phyloP scores from a whole-genome alignment of 2,888 invertebrate genomes.

The Oxystoma pomonae region DNA sequence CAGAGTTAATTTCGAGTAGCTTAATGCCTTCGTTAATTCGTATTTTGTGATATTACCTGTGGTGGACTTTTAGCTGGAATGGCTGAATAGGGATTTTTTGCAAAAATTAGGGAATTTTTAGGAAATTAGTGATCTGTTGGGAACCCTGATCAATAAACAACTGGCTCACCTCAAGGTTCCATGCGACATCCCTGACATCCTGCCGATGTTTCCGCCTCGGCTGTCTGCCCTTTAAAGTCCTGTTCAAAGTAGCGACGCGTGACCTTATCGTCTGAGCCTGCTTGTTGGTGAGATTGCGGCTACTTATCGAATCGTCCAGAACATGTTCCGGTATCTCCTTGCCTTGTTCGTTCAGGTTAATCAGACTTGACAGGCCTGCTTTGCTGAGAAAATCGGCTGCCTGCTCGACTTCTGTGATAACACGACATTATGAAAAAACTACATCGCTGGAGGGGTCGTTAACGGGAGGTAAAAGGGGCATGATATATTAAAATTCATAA shows the following conservation, averaged over 20 bases:
- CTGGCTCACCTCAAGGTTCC: slow-evolving; percentile 73
- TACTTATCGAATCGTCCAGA: slow-evolving; percentile 54
- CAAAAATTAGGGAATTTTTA: too few species aligned
- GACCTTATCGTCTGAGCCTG: slow-evolving; percentile 76
- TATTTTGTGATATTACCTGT: too few species aligned
- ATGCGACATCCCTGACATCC: slow-evolving; percentile 79
- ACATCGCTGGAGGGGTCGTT: too few species aligned
- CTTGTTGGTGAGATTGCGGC: slow-evolving; percentile 60
- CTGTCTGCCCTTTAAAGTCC: slow-evolving; percentile 64
- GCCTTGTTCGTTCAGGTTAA: slow-evolving; percentile 66
- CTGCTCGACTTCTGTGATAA: slow-evolving; percentile 67
- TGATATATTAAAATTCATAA: too few species aligned
- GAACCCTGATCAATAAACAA: too few species aligned
- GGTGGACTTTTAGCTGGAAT: too few species aligned
- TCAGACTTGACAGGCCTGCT: slow-evolving; percentile 67
- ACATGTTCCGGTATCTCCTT: slow-evolving; percentile 63
- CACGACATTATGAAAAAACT: too few species aligned
- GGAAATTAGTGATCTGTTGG: too few species aligned
- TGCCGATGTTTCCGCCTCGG: slow-evolving; percentile 56
- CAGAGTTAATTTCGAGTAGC: too few species aligned
- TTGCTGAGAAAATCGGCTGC: slow-evolving; percentile 73
- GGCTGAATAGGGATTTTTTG: too few species aligned
- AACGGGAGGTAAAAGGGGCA: too few species aligned
- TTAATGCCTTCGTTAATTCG: too few species aligned
- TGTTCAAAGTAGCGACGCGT: slow-evolving; percentile 70